Evolutionary conservation across 2,888 invertebrate genomes (phyloP), one percentile per base, ranked within the genome.

Genomic region (Nycteola revayana): DNA sequence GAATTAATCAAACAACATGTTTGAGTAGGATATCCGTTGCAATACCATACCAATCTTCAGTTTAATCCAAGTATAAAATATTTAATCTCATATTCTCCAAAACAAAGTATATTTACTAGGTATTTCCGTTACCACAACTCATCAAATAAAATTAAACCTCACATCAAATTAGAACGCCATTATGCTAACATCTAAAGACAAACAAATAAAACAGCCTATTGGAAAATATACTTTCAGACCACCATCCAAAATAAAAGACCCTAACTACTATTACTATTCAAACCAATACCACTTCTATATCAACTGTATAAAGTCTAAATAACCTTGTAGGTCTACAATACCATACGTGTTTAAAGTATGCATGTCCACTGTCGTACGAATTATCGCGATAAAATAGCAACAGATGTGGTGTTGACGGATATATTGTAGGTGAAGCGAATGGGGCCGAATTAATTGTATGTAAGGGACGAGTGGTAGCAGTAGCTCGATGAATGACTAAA

Each of bases 371-470:
- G 57, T 52, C 49, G 53, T 55, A 66, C 66, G 65, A 73, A 76
- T 75, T 73, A 76, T 53, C 61, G 61, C 61, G 62, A 64, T 73
- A 70, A 75, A 75, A 76, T 77, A 65, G 61, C 40, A 64, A 50
- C 79, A 75, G 72, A 77, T 76, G 75, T 55, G 43, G 45, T 47
- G 81, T 54, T 57, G 82, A 82, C 57, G 58, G 78, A 83, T 78
- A 72, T 81, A 81, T 66, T 56, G 53, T 36, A 54, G 48, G 41
- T 36, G 45, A 58, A 50, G 57, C 43, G 64, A 52, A 54, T 52
- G 59, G 64, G 62, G 41, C 56, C 48, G 48, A 60, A 66, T 66
- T 62, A 63, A 66, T 61, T 55, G 42, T 36, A 46, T 49, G 21
- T 21, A 5, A 21, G 40, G 60, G 22, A 26, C 18, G 39, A 29